Evolutionary conservation across 2,888 invertebrate species (phyloP).

Genomic region (Epinotia nisella): DNA sequence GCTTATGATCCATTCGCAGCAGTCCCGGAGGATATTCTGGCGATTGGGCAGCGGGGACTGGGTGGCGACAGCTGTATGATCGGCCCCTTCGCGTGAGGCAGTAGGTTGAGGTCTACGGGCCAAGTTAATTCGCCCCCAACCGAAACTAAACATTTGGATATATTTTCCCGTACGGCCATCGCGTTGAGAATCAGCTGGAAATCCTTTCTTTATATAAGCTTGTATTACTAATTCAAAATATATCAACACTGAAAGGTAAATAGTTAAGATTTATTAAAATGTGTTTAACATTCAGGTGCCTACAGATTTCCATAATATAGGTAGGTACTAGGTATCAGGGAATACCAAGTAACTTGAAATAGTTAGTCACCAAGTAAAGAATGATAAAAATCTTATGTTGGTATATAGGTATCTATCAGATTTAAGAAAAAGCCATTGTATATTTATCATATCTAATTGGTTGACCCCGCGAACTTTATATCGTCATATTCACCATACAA

Average conservation of each 20-base stretch:
- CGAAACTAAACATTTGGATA: not conserved
- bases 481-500: too few relatives aligned
- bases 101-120: not conserved
- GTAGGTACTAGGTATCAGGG: too few relatives aligned
- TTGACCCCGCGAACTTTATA: too few relatives aligned
- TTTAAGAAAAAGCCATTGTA: too few relatives aligned
- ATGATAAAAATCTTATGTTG: not conserved
- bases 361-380: too few relatives aligned
- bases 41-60: not conserved
- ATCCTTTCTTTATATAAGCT: not conserved
- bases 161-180: not conserved
- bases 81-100: not conserved
- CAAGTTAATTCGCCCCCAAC: not conserved
- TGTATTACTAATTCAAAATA: slow-evolving; percentile 68
- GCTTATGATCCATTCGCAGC: slow-evolving; percentile 7
- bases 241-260: slow-evolving; percentile 47
- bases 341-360: too few relatives aligned
- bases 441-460: too few relatives aligned
- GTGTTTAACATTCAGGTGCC: not conserved
- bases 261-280: not conserved
- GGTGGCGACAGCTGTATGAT: not conserved
- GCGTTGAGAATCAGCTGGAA: not conserved
- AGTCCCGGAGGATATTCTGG: not conserved
- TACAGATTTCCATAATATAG: too few relatives aligned
- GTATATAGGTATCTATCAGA: too few relatives aligned